A percentile compares a stretch with the other conserved stretches of the same genome.
phyloP scores from a whole-genome alignment of 1,140 invertebrate species.

The Yoshiicerus persimilis region DNA sequence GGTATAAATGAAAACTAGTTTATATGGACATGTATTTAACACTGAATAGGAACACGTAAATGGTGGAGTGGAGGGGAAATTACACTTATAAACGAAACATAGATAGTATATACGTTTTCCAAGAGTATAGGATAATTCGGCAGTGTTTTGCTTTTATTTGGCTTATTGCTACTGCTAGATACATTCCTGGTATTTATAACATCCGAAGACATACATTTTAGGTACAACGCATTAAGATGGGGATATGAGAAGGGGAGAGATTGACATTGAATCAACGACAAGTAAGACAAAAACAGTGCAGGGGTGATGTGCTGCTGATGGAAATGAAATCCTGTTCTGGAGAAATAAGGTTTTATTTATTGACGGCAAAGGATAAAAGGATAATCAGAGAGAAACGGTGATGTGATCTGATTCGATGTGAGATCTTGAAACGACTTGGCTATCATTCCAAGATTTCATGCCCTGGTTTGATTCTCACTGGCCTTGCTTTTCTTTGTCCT shows the following conservation, averaged over 20 bases:
- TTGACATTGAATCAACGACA: not conserved
- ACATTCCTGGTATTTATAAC: not conserved
- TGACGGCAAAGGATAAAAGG: slow-evolving; percentile 10
- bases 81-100: not conserved
- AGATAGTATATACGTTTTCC: not conserved
- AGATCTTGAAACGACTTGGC: not conserved
- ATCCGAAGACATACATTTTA: not conserved
- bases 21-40: too few species aligned
- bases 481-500: not conserved
- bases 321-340: not conserved
- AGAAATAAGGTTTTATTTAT: not conserved
- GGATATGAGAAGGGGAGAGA: not conserved
- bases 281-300: not conserved
- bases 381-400: not conserved
- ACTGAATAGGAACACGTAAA: too few species aligned
- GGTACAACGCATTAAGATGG: not conserved
- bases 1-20: not conserved
- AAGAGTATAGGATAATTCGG: too few species aligned
- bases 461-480: not conserved
- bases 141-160: too few species aligned
- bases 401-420: not conserved
- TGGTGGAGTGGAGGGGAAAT: not conserved
- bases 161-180: too few species aligned
- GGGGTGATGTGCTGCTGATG: not conserved
- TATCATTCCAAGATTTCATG: not conserved